Conservation (phyloP, 2,888 invertebrate genomes). For the Choristoneura rosaceana region DNA sequence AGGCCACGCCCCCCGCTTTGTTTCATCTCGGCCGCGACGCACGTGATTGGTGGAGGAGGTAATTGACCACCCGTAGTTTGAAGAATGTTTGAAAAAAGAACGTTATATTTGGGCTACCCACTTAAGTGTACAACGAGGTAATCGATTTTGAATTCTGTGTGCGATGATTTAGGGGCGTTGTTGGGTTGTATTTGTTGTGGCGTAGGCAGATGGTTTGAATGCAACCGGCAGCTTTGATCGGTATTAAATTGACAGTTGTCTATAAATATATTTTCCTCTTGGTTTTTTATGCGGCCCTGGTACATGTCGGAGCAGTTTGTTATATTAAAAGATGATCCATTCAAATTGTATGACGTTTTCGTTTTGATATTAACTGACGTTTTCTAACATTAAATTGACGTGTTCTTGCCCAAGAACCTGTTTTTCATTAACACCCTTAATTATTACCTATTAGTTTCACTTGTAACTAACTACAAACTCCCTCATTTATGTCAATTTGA, state of each 20-base stretch:
- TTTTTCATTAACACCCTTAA: too few species aligned
- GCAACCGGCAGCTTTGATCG: conserved; percentile 65
- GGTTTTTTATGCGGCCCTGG: conserved; percentile 30
- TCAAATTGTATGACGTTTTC: background rate
- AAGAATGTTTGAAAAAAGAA: conserved; percentile 62
- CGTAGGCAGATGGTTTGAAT: conserved; percentile 63
- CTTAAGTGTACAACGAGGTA: conserved; percentile 40
- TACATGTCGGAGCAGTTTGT: conserved; percentile 12
- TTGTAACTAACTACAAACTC: too few species aligned
- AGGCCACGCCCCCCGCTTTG: conserved; percentile 77
- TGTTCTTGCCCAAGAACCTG: too few species aligned
- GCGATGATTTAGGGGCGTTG: background rate
- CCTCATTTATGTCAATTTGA: too few species aligned
- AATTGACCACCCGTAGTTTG: conserved; percentile 69
- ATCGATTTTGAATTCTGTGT: conserved; percentile 34
- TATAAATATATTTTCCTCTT: conserved; percentile 56
- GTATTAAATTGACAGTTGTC: conserved; percentile 72
- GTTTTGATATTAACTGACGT: background rate
- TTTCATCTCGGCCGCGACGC: conserved; percentile 69
- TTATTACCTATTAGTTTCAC: too few species aligned
- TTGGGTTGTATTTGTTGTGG: conserved; percentile 9
- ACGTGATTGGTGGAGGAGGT: conserved; percentile 65
- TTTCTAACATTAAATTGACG: background rate
- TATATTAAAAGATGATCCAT: background rate
- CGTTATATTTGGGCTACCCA: conserved; percentile 54